These are phyloP conservation scores for Oncopodura yosiiana DNA, from an alignment of 1,140 invertebrate species.

Conservation along the genomic window DNA sequence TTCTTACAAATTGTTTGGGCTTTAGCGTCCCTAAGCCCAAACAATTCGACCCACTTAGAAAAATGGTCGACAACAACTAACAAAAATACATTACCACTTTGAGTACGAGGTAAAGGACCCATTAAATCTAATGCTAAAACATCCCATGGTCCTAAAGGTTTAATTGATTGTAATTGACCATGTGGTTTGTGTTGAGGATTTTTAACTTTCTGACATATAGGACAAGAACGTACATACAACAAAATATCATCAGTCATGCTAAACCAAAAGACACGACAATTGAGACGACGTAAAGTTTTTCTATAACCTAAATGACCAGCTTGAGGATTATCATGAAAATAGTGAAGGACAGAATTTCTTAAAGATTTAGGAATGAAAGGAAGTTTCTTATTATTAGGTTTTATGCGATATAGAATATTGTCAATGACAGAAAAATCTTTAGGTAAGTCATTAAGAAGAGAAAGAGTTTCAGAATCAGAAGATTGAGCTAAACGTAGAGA, in stretches of 20 bases:
- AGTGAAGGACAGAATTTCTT: slow-evolving; percentile 1
- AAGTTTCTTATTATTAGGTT: neutral
- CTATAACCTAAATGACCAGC: slow-evolving; percentile 16
- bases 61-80: slow-evolving; percentile 34
- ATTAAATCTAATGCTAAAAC: slow-evolving; percentile 32
- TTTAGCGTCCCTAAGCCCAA: slow-evolving; percentile 21
- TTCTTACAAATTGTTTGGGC: slow-evolving; percentile 16
- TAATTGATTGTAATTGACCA: slow-evolving; percentile 1
- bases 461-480: neutral
- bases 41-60: slow-evolving; percentile 33
- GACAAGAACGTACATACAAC: slow-evolving; percentile 2
- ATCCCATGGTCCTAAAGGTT: slow-evolving; percentile 28
- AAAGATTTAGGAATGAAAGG: slow-evolving; percentile 12
- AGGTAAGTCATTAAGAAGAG: neutral
- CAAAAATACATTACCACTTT: slow-evolving; percentile 18
- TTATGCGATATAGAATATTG: neutral
- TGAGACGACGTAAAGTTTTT: slow-evolving; percentile 14
- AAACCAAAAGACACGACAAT: slow-evolving; percentile 13
- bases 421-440: neutral
- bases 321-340: slow-evolving; percentile 17
- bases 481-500: neutral
- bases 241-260: slow-evolving; percentile 14
- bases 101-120: slow-evolving; percentile 32
- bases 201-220: slow-evolving; percentile 14
- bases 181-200: slow-evolving; percentile 1